phyloP scores from a whole-genome alignment of 2,113 vertebrate species.

The Oceanodroma tethys region DNA sequence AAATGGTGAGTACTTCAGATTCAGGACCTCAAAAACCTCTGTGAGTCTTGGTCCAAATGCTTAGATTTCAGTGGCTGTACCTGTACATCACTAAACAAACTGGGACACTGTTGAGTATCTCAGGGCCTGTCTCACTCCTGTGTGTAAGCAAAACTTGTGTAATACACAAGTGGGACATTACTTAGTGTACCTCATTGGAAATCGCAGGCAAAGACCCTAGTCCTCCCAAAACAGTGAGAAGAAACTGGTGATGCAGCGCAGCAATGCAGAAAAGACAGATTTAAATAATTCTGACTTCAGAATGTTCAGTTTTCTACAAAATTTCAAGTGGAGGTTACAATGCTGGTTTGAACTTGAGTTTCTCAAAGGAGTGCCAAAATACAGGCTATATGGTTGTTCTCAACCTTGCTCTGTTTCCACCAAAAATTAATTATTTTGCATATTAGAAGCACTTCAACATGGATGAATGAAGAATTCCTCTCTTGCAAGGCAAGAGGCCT shows the following conservation, averaged over 20 bases:
- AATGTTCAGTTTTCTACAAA: not conserved
- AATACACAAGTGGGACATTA: not conserved
- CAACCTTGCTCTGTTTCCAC: not conserved
- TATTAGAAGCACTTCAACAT: not conserved
- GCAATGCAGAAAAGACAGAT: not conserved
- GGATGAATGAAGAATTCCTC: not conserved
- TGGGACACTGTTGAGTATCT: not conserved
- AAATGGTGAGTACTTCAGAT: not conserved
- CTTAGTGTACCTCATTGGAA: not conserved
- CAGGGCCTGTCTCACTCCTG: not conserved
- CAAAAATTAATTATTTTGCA: not conserved
- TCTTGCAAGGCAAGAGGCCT: not conserved
- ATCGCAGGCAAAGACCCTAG: not conserved
- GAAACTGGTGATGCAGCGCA: not conserved
- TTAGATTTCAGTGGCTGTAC: not conserved
- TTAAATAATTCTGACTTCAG: not conserved
- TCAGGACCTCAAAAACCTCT: not conserved
- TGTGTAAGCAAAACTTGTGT: not conserved
- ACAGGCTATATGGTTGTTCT: not conserved
- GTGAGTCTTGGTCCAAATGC: not conserved
- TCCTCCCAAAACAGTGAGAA: not conserved
- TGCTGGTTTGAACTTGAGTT: not conserved
- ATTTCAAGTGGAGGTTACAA: not conserved
- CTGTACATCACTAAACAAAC: not conserved
- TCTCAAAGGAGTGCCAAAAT: not conserved